Evolutionary conservation across 2,797 vertebrate species (phyloP), one percentile per base, ranked within the genome.

Genomic region (Peromyscus attwateri): DNA sequence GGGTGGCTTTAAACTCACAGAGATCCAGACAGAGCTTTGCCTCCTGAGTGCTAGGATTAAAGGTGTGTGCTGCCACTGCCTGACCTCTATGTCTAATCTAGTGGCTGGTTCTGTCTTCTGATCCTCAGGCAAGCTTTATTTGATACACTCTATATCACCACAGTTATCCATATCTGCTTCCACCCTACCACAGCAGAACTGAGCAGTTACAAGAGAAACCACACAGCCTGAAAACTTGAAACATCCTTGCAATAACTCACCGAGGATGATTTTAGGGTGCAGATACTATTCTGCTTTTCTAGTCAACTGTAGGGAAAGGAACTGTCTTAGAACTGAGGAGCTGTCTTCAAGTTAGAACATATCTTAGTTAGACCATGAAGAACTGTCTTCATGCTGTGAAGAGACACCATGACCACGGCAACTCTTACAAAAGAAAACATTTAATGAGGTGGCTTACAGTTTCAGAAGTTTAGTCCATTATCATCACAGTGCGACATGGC

Each of bases 221-320:
- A 29, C 2, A 64, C 2, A 14, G 21, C 11, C 64, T 55, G 16
- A 13, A 77, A 90, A 8, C 31, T 11, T 90, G 57, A 77, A 57
- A 55, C 77, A 25, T 62, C 12, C 12, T 71, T 77, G 8, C 75
- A 68, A 60, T 62, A 89, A 52, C 64, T 80, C 87, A 29, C 43
- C 14, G 70, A 91, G 62, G 71, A 66, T 57, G 84, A 3, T 81
- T 96, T 92, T 75, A 81, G 81, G 16, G 70, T 37, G 4, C 34
- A 89, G 88, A 76, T 80, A 64, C 16, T 55, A 80, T 29, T 37
- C 73, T 73, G 23, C 2, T 89, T 89, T 95, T 97, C 64, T 71
- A 55, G 79, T 88, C 27, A 96, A n/a, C n/a, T 62, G 2, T 25
- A 55, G 23, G 23, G 19, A 94, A 13, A 57, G n/a, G 34, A 70